Evolutionary conservation across 2,113 vertebrate genomes (phyloP).

Genomic region (Halcyon senegalensis): DNA sequence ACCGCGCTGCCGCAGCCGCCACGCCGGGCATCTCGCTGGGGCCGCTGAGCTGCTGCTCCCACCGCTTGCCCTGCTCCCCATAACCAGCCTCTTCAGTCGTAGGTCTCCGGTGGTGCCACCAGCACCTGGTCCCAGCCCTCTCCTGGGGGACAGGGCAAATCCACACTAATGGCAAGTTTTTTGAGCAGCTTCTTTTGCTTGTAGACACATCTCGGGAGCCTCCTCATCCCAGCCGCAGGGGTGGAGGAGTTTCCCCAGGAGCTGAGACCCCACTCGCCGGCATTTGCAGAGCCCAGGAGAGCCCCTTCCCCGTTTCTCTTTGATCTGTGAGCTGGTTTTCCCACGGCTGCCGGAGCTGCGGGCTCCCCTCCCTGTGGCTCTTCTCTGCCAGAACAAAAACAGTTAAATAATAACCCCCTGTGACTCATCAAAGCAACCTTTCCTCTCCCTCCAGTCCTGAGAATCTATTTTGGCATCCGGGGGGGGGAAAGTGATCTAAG

Average conservation of each 20-base stretch:
- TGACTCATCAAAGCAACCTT: slow-evolving; percentile 63
- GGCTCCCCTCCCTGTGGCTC: not conserved
- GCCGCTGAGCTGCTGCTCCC: not conserved
- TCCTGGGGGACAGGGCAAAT: not conserved
- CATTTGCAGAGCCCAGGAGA: not conserved
- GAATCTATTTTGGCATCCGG: slow-evolving; percentile 56
- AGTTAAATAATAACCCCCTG: slow-evolving; percentile 41
- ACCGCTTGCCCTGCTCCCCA: not conserved
- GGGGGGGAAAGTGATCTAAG: slow-evolving; percentile 39
- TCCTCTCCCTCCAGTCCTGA: slow-evolving; percentile 48
- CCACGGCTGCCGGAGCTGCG: not conserved
- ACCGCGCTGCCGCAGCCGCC: not conserved
- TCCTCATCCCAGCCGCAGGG: not conserved
- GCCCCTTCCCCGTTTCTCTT: not conserved
- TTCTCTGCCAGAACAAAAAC: slow-evolving; percentile 9
- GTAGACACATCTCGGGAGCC: not conserved
- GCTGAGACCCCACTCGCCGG: not conserved
- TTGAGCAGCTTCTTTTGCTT: slow-evolving; percentile 54
- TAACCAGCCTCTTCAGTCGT: not conserved
- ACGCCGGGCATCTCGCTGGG: not conserved
- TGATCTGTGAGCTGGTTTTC: not conserved
- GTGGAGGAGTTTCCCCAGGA: not conserved
- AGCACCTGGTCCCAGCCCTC: not conserved
- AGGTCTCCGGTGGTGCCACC: not conserved
- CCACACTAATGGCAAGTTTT: not conserved